Evolutionary conservation across 2,797 vertebrate genomes (phyloP), one percentile per base, ranked within the genome.

Genomic region (Cyprinodon diabolis): DNA sequence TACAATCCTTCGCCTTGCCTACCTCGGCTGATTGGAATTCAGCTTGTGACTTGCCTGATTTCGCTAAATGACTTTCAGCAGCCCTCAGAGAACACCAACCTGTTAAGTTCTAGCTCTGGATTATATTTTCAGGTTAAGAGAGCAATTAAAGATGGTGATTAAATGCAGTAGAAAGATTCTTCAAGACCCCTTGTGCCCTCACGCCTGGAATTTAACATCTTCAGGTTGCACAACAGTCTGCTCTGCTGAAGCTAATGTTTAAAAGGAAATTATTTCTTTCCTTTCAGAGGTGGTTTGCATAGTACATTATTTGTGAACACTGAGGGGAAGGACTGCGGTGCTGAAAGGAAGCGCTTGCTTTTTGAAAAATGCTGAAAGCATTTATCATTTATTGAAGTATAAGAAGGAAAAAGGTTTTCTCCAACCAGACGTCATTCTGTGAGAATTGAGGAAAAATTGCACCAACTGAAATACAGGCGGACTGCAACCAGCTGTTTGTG

Each of bases 131-230:
- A 75, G 71, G 71, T 66, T 40, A 13, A 84, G 76, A 81, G 69
- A 79, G 71, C 63, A 82, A 82, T 86, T 84, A 85, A 67, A 47
- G 72, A 69, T 0, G 14, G 71, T 68, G 74, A 86, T 78, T 82
- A 81, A 71, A 76, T 4, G 52, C 47, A 54, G 78, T 69, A 23
- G 75, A 62, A 60, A 74, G 77, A 84, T 86, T 75, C 76, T 73
- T 83, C 73, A 45, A 19, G 73, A 67, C 70, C 70, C 78, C 52
- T 66, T 7, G 2, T 71, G 77, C 23, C 51, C 40, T 52, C 73
- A 45, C 40, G 45, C 58, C 77, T 71, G 4, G 67, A 57, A 82
- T 74, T 71, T 71, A 1, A 1, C 71, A 52, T 72, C 72, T 72
- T 2, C 37, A 67, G 47, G 66, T 45, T 0, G 21, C 19, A 0